Evolutionary conservation across 2,797 vertebrate genomes (phyloP).

Genomic region (Limnodromus scolopaceus): DNA sequence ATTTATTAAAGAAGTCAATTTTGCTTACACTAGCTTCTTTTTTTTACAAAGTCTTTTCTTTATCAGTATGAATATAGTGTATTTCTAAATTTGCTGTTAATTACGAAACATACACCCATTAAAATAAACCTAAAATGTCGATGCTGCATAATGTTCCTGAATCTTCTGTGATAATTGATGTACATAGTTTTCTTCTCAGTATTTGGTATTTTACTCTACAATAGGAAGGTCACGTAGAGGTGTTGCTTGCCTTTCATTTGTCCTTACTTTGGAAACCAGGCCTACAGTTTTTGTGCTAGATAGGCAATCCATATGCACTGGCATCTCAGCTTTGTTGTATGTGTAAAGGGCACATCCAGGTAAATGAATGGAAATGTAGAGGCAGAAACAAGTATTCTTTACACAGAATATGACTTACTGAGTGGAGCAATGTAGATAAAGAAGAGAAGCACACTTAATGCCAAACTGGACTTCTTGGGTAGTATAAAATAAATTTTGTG

Average conservation of each 20-base stretch:
- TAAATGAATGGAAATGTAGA: background rate
- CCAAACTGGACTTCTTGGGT: background rate
- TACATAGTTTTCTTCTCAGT: background rate
- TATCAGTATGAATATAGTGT: background rate
- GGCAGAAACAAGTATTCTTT: background rate
- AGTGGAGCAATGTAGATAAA: background rate
- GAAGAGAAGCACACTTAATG: background rate
- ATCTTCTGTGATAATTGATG: background rate
- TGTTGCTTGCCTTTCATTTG: background rate
- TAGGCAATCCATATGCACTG: background rate
- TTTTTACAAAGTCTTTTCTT: background rate
- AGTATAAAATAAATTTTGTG: background rate
- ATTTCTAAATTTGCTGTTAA: background rate
- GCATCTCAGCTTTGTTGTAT: background rate
- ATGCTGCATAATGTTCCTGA: background rate
- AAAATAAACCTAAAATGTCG: background rate
- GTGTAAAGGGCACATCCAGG: background rate
- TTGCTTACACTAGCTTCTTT: background rate
- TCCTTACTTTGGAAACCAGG: background rate
- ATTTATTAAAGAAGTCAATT: background rate
- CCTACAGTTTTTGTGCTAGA: background rate
- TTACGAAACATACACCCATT: background rate
- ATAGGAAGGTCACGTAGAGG: background rate
- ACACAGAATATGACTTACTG: background rate
- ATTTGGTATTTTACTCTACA: background rate